Percentiles rank a stretch among this genome's conserved stretches.
phyloP scores from a whole-genome alignment of 2,888 invertebrate species.

The Melieria crassipennis region DNA sequence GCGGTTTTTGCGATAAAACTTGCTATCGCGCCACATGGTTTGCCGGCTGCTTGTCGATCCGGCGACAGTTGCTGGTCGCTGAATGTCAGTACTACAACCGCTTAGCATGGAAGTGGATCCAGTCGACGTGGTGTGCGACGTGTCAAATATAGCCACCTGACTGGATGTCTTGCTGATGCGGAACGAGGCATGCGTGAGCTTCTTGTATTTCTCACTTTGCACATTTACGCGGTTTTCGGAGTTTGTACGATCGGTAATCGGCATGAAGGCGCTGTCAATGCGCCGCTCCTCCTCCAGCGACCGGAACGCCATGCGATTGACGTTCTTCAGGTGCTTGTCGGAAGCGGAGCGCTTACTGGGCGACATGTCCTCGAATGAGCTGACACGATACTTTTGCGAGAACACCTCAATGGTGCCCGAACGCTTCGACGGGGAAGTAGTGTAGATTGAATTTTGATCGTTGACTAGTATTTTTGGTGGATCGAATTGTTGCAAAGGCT shows the following conservation, averaged over 20 bases:
- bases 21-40: constrained; percentile 64
- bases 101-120: constrained; percentile 43
- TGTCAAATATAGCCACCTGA: constrained; percentile 48
- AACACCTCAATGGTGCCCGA: constrained; percentile 65
- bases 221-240: constrained; percentile 65
- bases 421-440: constrained; percentile 66
- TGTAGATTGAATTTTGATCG: constrained; percentile 66
- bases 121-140: constrained; percentile 41
- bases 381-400: constrained; percentile 66
- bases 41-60: constrained; percentile 54
- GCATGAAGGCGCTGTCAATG: constrained; percentile 65
- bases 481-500: constrained; percentile 59
- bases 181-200: constrained; percentile 64
- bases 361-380: constrained; percentile 66
- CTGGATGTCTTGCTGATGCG: constrained; percentile 62
- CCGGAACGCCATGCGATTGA: constrained; percentile 63
- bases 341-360: constrained; percentile 53
- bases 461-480: constrained; percentile 66
- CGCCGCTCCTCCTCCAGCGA: constrained; percentile 66
- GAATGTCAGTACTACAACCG: constrained; percentile 50
- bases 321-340: constrained; percentile 59
- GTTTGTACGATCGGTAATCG: constrained; percentile 63
- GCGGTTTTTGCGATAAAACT: constrained; percentile 65
- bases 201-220: constrained; percentile 65
- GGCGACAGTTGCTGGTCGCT: constrained; percentile 52